Conservation (phyloP, 2,113 vertebrate genomes). For the Plecotus auritus region DNA sequence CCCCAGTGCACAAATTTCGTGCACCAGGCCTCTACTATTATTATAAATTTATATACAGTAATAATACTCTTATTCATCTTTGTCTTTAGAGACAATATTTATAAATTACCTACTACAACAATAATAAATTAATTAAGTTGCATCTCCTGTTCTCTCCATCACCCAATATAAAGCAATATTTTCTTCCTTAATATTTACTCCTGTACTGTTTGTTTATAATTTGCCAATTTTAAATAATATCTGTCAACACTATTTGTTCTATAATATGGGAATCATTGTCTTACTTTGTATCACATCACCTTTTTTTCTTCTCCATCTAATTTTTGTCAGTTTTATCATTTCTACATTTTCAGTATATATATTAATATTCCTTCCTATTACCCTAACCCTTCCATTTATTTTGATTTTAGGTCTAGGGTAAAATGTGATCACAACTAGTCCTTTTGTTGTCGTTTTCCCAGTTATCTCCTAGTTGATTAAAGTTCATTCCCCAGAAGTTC, state of each 20-base stretch:
- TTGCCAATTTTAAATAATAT: neutral
- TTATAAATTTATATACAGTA: neutral
- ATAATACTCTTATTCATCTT: neutral
- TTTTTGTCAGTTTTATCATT: neutral
- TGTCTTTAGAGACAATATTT: neutral
- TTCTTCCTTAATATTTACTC: neutral
- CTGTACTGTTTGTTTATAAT: neutral
- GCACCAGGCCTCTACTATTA: neutral
- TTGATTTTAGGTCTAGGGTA: neutral
- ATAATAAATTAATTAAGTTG: constrained; percentile 16
- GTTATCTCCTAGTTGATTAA: neutral
- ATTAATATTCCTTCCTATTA: neutral
- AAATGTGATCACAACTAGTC: neutral
- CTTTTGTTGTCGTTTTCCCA: neutral
- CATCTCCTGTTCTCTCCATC: neutral
- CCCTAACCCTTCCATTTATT: neutral
- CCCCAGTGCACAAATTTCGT: too few relatives aligned
- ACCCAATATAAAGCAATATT: neutral
- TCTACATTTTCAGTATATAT: neutral
- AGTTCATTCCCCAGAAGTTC: neutral
- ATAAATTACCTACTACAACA: neutral
- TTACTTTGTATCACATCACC: neutral
- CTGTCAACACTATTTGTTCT: neutral
- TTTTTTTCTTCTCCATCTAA: neutral
- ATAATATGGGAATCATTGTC: neutral